phyloP scores from a whole-genome alignment of 2,888 invertebrate genomes.

The Agrochola circellaris region DNA sequence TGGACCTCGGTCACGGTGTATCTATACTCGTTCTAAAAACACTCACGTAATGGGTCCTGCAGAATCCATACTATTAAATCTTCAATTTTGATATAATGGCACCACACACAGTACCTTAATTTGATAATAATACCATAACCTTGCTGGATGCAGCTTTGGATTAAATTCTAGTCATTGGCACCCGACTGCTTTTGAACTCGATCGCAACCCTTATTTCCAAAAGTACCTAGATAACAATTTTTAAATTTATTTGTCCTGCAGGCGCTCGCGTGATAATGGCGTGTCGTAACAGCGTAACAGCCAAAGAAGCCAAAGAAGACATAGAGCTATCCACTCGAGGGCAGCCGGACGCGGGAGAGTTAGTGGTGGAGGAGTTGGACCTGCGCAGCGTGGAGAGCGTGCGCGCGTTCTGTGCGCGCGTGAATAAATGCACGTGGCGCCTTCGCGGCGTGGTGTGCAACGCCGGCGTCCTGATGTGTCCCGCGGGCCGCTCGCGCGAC shows the following conservation, averaged over 20 bases:
- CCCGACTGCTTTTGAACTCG: too few species aligned
- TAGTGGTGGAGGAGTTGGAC: constrained; percentile 87
- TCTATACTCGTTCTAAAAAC: too few species aligned
- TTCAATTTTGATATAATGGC: too few species aligned
- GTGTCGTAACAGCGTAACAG: constrained; percentile 85
- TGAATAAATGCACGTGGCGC: constrained; percentile 81
- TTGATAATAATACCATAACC: too few species aligned
- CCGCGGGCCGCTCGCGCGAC: constrained; percentile 91
- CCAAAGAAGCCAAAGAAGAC: constrained; percentile 87
- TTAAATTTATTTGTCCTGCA: constrained; percentile 52
- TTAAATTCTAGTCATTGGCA: not conserved
- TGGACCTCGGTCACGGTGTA: too few species aligned
- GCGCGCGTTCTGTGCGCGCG: constrained; percentile 85
- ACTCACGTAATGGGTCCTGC: too few species aligned
- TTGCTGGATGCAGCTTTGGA: not conserved
- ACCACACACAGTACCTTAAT: too few species aligned
- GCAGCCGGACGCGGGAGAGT: constrained; percentile 68
- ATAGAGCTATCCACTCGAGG: constrained; percentile 74
- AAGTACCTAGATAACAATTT: not conserved
- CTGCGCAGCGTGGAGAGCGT: constrained; percentile 90
- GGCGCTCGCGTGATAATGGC: constrained; percentile 89
- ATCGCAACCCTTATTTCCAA: not conserved
- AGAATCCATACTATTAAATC: too few species aligned
- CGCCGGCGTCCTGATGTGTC: constrained; percentile 91
- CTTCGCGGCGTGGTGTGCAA: constrained; percentile 53